Base-by-base conservation (phyloP, 2,888 invertebrate species). In the Drosophila diplacantha region DNA sequence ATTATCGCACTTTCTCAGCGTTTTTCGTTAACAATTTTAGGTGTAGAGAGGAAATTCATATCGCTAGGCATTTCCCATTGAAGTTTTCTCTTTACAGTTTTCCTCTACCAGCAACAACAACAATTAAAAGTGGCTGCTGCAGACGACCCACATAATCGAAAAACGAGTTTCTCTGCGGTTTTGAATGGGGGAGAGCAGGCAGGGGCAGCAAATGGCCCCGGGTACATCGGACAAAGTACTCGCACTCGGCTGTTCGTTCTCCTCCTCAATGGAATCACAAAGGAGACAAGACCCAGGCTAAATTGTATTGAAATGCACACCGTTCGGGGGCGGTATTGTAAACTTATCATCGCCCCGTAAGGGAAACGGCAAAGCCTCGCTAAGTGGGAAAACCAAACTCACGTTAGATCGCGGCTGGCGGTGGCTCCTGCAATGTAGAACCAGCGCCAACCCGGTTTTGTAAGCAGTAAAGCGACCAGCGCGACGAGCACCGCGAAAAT, bases 361-460 rank as follows among this genome's bases (percentile, higher is more conserved):
- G 31, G 49, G 49, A 14, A 50, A 38, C 66, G 54, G 58, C 49
- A 34, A 37, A 47, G 22, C 35, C 31, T 5, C 34, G 38, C 20
- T 26, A 47, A 24, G n/a, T 29, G 26, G 3, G 31, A 18, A 9
- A 9, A 7, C 34, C 24, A 41, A 50, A 86, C 87, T 87, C 72
- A 87, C 87, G 72, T 82, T 53, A 93, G 69, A 89, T 96, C 96
- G 74, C 96, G 91, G 2, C 92, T 93, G 2, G 91, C 89, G 2
- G 96, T 96, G 84, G 90, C 91, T 44, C 91, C 83, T 31, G 94
- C 94, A 43, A 96, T 90, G 87, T 94, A 94, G 72, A 94, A 90
- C 94, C 94, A 95, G 84, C 91, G 90, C 89, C 92, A 93, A 55
- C 92, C 90, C 74, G 93, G 93, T 73, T 93, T 93, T 22, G 92